These are phyloP conservation scores for Psettodes erumei DNA, from an alignment of 2,113 vertebrate species.

Conservation along the genomic window DNA sequence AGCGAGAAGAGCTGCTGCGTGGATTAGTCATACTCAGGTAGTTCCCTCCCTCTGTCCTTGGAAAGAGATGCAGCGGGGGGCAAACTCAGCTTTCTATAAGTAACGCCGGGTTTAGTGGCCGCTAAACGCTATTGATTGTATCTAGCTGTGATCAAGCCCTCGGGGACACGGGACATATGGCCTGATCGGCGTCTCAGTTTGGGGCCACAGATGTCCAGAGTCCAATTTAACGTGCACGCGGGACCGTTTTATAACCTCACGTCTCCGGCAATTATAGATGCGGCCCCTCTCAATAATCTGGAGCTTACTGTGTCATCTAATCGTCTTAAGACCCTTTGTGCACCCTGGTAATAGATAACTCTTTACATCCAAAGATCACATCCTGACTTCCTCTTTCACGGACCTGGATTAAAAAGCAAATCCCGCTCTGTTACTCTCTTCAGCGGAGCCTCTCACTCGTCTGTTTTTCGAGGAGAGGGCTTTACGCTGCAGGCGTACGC, in stretches of 20 bases:
- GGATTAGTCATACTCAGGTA: slow-evolving; percentile 56
- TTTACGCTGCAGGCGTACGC: neutral
- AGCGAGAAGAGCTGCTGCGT: slow-evolving; percentile 7
- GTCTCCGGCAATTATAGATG: slow-evolving; percentile 14
- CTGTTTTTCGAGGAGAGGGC: slow-evolving; percentile 24
- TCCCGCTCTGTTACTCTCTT: slow-evolving; percentile 40
- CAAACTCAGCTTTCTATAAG: slow-evolving; percentile 34
- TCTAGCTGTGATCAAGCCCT: slow-evolving; percentile 44
- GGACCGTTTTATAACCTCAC: slow-evolving; percentile 36
- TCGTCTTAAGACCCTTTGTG: slow-evolving; percentile 45
- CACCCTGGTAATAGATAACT: slow-evolving; percentile 28
- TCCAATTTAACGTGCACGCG: slow-evolving; percentile 38
- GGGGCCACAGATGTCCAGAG: slow-evolving; percentile 52
- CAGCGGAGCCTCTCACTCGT: slow-evolving; percentile 25
- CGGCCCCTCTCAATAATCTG: slow-evolving; percentile 42
- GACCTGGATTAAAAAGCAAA: slow-evolving; percentile 59
- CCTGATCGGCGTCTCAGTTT: slow-evolving; percentile 31
- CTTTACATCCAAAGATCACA: slow-evolving; percentile 30
- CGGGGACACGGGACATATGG: slow-evolving; percentile 62
- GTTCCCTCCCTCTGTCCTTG: slow-evolving; percentile 14
- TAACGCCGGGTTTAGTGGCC: slow-evolving; percentile 18
- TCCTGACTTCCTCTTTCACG: slow-evolving; percentile 40
- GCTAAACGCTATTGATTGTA: slow-evolving; percentile 62
- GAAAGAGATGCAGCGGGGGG: slow-evolving; percentile 31
- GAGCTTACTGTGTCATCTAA: slow-evolving; percentile 35